These are phyloP conservation scores for Drosophila littoralis DNA, from an alignment of 1,140 invertebrate genomes.

Conservation along the genomic window DNA sequence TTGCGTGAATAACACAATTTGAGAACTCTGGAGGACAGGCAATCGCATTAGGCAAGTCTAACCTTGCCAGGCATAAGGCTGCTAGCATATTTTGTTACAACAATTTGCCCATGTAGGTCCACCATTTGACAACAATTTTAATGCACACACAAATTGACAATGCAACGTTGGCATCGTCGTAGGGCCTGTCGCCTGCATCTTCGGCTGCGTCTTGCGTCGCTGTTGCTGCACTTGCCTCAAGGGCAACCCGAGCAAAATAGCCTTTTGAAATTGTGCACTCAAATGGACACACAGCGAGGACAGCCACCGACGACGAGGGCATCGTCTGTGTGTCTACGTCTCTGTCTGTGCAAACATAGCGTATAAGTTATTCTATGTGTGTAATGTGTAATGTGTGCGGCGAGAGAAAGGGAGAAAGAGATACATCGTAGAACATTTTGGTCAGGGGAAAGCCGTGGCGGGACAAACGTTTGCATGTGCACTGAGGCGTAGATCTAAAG, in stretches of 20 bases:
- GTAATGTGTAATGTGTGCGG: not conserved
- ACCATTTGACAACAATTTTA: slow-evolving; percentile 54
- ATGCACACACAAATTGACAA: slow-evolving; percentile 54
- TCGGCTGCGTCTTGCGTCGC: slow-evolving; percentile 26
- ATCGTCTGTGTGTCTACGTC: slow-evolving; percentile 3
- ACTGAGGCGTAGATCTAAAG: slow-evolving; percentile 74
- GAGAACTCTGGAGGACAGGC: not conserved
- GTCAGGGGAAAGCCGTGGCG: not conserved
- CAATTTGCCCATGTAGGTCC: slow-evolving; percentile 31
- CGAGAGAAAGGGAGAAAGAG: not conserved
- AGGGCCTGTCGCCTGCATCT: slow-evolving; percentile 24
- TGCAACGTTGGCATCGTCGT: slow-evolving; percentile 34
- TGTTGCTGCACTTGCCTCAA: slow-evolving; percentile 54
- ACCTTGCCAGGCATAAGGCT: slow-evolving; percentile 19
- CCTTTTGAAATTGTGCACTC: slow-evolving; percentile 79
- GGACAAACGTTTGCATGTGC: slow-evolving; percentile 75
- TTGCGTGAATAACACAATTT: not conserved
- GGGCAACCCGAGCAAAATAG: slow-evolving; percentile 66
- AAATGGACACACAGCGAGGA: slow-evolving; percentile 73
- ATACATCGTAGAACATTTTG: slow-evolving; percentile 40
- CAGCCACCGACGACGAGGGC: slow-evolving; percentile 29
- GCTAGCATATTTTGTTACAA: slow-evolving; percentile 31
- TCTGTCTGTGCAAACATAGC: slow-evolving; percentile 47
- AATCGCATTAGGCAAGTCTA: slow-evolving; percentile 1
- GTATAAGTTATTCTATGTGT: slow-evolving; percentile 54